These are phyloP conservation scores for Aphidius ervi DNA, from an alignment of 1,140 invertebrate genomes.

Conservation along the genomic window DNA sequence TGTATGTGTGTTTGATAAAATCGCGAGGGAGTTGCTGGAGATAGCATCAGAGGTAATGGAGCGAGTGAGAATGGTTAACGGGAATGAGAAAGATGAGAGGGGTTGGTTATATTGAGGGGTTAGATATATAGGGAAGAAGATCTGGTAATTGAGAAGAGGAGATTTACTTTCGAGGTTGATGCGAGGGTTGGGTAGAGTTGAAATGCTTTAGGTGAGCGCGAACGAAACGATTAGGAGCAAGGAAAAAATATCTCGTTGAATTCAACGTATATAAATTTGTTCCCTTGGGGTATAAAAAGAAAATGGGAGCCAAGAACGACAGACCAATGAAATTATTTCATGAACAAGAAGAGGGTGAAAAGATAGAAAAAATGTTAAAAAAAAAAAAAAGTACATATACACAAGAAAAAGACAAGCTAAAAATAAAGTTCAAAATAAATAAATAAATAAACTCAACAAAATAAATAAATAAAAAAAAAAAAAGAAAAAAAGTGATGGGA, in stretches of 20 bases:
- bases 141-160: constrained; percentile 52
- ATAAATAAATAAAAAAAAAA: not conserved
- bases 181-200: constrained; percentile 23
- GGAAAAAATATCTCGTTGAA: constrained; percentile 7
- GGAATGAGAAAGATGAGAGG: constrained; percentile 15
- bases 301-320: constrained; percentile 7
- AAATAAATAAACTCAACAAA: not conserved
- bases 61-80: constrained; percentile 22
- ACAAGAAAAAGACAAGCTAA: not conserved
- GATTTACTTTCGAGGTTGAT: constrained; percentile 43
- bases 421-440: not conserved
- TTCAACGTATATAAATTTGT: constrained; percentile 5
- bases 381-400: not conserved
- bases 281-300: constrained; percentile 2
- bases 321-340: constrained; percentile 13
- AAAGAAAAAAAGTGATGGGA: constrained; percentile 13
- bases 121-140: constrained; percentile 12
- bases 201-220: constrained; percentile 30
- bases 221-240: constrained; percentile 16
- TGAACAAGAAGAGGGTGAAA: constrained; percentile 3
- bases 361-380: not conserved
- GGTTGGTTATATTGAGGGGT: constrained; percentile 22
- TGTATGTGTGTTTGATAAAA: constrained; percentile 3
- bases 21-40: constrained; percentile 10
- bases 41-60: constrained; percentile 34